Conservation (phyloP, 1,140 invertebrate species). For the Brevipalpus yothersi region DNA sequence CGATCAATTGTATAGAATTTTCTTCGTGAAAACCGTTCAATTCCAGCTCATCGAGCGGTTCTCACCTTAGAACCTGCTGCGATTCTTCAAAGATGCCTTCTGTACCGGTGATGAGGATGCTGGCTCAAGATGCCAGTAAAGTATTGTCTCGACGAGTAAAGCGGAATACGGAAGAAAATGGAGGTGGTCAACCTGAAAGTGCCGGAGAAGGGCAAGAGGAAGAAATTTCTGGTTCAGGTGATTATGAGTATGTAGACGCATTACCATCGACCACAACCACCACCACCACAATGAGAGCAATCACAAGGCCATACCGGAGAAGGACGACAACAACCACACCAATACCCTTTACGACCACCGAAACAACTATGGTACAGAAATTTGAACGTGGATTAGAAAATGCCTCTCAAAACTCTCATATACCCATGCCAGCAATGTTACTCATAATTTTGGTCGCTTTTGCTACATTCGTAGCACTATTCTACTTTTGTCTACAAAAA, state of each 20-base stretch:
- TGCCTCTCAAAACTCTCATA: constrained; percentile 33
- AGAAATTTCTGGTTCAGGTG: background rate
- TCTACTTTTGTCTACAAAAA: constrained; percentile 78
- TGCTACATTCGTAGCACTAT: constrained; percentile 56
- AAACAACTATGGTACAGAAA: background rate
- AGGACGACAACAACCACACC: background rate
- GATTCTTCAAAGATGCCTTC: background rate
- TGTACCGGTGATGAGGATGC: background rate
- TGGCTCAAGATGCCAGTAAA: background rate
- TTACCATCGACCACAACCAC: background rate
- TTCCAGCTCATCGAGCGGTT: background rate
- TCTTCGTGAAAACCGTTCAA: background rate
- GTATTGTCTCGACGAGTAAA: background rate
- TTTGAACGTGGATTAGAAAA: background rate
- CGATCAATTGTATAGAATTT: background rate
- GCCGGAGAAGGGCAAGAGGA: background rate
- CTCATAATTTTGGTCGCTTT: constrained; percentile 39
- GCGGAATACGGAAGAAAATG: background rate
- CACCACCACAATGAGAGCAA: background rate
- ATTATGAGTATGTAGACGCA: background rate
- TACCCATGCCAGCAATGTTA: constrained; percentile 42
- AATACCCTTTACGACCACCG: background rate
- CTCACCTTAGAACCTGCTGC: background rate
- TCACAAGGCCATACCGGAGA: background rate
- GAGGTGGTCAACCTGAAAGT: background rate